A percentile compares a stretch with the other conserved stretches of the same genome.
Conservation (phyloP, 1,140 invertebrate genomes). For the Drosophila teissieri region DNA sequence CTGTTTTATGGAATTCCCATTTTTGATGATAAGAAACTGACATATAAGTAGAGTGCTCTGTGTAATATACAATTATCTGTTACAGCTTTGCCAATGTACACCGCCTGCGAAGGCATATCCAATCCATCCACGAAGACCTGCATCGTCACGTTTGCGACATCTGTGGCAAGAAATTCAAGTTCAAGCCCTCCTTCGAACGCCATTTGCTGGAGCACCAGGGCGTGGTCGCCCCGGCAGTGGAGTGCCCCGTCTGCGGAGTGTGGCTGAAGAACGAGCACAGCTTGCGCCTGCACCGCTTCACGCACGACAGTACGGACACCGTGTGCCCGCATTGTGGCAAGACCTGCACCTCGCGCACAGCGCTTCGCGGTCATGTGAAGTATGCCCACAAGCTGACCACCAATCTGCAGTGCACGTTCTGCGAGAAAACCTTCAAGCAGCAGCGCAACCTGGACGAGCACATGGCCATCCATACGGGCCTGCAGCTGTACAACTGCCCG, state of each 20-base stretch:
- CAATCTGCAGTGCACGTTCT: constrained; percentile 75
- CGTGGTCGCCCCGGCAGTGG: constrained; percentile 65
- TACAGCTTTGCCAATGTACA: constrained; percentile 68
- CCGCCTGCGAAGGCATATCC: constrained; percentile 66
- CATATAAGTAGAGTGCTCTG: no score
- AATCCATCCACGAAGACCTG: constrained; percentile 75
- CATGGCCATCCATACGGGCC: constrained; percentile 84
- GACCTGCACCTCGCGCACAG: constrained; percentile 63
- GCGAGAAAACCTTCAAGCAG: constrained; percentile 78
- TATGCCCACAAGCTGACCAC: constrained; percentile 73
- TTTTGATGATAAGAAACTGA: no score
- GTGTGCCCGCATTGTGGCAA: constrained; percentile 70
- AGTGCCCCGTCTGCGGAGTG: constrained; percentile 68
- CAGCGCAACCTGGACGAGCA: constrained; percentile 79
- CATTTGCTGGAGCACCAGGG: constrained; percentile 75
- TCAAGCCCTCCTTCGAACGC: constrained; percentile 74
- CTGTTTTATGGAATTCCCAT: no score
- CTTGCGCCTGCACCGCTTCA: constrained; percentile 67
- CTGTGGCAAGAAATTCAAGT: constrained; percentile 80
- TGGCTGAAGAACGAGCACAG: constrained; percentile 79
- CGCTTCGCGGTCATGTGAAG: constrained; percentile 68
- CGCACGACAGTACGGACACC: constrained; percentile 65
- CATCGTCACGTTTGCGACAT: constrained; percentile 77
- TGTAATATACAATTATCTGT: background rate
- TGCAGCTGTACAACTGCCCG: constrained; percentile 79